Base-by-base conservation (phyloP, 1,140 invertebrate genomes). In the Cotesia chilonis region DNA sequence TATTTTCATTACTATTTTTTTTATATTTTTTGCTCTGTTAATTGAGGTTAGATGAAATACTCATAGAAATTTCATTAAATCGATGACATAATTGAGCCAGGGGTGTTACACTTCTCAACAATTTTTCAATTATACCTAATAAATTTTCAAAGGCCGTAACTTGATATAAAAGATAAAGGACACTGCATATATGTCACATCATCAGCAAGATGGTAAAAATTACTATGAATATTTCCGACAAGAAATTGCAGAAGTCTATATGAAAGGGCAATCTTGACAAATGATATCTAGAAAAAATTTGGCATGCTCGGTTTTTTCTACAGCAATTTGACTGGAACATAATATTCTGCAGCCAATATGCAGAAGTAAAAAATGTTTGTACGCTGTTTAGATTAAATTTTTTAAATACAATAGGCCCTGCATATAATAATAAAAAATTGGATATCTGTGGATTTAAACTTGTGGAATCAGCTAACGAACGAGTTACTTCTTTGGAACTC, bases 401-500 rank as follows among this genome's bases (percentile, higher is more conserved):
- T 59, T 73, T 74, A 2, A 78, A 68, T 52, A 76, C 36, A 3
- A 80, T 41, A 38, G 74, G 77, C 7, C 73, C 75, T 51, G 68
- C 66, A 71, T 77, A 73, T 35, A 77, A 55, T 60, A 75, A 55
- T 61, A 75, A 70, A 61, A 79, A 74, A n/a, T n/a, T 51, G 68
- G 59, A 28, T 63, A 68, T 47, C 70, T 6, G 74, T 74, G 1
- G 75, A 76, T 71, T 78, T 78, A 65, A 72, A 78, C 28, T 74
- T 73, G 0, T 20, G 10, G 28, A 74, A 20, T 77, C 70, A 9
- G 35, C 5, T 1, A 73, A 52, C 7, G 72, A 71, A 67, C 74
- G 69, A 9, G 73, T 73, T 73, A 69, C 75, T 77, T 54, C 78
- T 60, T 55, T 76, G 77, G 69, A 79, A 79, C 59, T 78, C 75